Conservation (phyloP, 2,113 vertebrate genomes). For the Heptranchias perlo region DNA sequence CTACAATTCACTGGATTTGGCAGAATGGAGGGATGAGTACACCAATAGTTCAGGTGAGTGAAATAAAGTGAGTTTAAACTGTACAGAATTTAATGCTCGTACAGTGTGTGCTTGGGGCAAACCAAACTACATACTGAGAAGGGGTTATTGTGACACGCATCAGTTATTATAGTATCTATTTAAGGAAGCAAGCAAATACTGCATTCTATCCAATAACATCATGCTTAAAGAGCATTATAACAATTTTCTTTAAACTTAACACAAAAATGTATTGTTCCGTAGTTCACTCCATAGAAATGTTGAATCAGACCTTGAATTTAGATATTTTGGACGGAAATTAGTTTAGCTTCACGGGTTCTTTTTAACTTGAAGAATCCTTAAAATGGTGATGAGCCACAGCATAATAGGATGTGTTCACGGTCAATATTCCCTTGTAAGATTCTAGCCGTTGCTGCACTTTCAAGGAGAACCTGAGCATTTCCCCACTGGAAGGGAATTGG, state of each 20-base stretch:
- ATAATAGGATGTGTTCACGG: background rate
- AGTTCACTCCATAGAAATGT: background rate
- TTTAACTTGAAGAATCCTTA: background rate
- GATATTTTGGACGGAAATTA: background rate
- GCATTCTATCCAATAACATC: background rate
- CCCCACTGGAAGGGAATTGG: background rate
- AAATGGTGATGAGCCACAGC: background rate
- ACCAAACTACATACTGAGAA: background rate
- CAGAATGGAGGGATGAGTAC: slow-evolving; percentile 76
- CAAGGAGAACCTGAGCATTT: background rate
- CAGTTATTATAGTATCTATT: background rate
- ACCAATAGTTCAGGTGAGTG: slow-evolving; percentile 78
- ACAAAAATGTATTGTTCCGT: background rate
- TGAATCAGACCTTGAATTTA: background rate
- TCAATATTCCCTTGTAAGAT: background rate
- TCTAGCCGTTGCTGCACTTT: background rate
- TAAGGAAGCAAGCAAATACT: background rate
- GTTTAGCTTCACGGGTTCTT: background rate
- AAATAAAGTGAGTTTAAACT: background rate
- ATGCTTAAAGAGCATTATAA: background rate
- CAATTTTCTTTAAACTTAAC: background rate
- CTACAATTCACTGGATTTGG: slow-evolving; percentile 87
- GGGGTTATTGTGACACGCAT: too few species aligned
- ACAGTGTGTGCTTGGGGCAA: background rate
- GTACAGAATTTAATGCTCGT: background rate